Evolutionary conservation across 2,888 invertebrate genomes (phyloP).

Genomic region (Tridacna crocea): DNA sequence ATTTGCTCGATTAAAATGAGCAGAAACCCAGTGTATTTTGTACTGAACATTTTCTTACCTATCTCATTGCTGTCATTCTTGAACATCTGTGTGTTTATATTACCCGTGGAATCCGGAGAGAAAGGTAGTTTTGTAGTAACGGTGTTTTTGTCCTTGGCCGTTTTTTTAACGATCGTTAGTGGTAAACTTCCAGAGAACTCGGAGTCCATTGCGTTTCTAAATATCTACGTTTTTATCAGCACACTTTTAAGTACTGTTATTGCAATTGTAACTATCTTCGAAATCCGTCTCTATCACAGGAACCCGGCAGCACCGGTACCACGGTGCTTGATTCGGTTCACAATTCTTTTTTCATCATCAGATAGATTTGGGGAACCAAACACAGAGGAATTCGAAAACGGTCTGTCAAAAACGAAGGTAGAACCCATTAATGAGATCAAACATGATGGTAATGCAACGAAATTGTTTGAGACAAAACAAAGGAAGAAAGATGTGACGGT

Average conservation of each 20-base stretch:
- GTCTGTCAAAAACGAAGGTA: neutral
- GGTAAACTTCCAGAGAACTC: slow-evolving; percentile 59
- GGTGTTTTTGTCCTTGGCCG: slow-evolving; percentile 58
- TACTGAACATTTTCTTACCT: slow-evolving; percentile 58
- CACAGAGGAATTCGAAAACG: neutral
- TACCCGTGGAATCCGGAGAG: slow-evolving; percentile 59
- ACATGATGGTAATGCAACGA: neutral
- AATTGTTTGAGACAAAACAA: neutral
- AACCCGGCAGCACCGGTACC: slow-evolving; percentile 33
- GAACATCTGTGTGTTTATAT: slow-evolving; percentile 59
- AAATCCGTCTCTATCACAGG: slow-evolving; percentile 46
- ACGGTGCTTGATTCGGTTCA: slow-evolving; percentile 1
- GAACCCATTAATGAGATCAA: neutral
- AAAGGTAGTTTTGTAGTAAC: slow-evolving; percentile 60
- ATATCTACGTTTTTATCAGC: slow-evolving; percentile 52
- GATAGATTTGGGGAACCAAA: neutral
- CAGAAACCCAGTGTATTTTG: slow-evolving; percentile 51
- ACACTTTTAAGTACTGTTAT: slow-evolving; percentile 51
- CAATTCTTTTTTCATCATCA: slow-evolving; percentile 21
- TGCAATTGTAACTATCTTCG: slow-evolving; percentile 46
- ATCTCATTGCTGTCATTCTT: slow-evolving; percentile 45
- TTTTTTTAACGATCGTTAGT: slow-evolving; percentile 60
- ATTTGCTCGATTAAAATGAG: slow-evolving; percentile 44
- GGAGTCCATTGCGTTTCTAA: slow-evolving; percentile 43
- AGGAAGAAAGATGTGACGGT: neutral